Conservation (phyloP, 2,888 invertebrate species). For the Ptychoptera albimana region DNA sequence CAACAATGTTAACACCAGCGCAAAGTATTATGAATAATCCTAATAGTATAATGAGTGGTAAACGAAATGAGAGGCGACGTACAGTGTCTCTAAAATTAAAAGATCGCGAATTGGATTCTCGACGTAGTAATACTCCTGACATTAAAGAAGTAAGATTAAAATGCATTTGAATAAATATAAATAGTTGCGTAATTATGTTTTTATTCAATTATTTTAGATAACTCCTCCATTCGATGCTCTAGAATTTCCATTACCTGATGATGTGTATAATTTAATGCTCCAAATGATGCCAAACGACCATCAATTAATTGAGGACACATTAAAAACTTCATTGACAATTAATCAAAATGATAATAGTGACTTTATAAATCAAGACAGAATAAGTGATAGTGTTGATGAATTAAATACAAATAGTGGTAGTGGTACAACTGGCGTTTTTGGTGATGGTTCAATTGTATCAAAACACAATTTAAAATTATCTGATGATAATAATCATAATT, state of each 20-base stretch:
- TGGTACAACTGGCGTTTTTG: constrained; percentile 6
- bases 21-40: too few species aligned
- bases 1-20: too few species aligned
- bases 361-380: not conserved
- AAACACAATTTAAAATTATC: too few species aligned
- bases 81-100: constrained; percentile 24
- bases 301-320: constrained; percentile 18
- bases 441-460: not conserved
- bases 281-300: constrained; percentile 51
- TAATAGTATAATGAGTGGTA: not conserved
- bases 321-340: constrained; percentile 6
- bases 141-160: constrained; percentile 27
- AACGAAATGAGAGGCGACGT: constrained; percentile 21
- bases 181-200: not conserved
- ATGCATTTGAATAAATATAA: not conserved
- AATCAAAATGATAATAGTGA: not conserved
- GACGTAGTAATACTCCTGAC: constrained; percentile 36
- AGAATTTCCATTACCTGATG: constrained; percentile 56
- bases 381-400: constrained; percentile 9
- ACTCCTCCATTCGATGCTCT: constrained; percentile 61
- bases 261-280: constrained; percentile 50
- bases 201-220: constrained; percentile 31
- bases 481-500: constrained; percentile 4
- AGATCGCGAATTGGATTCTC: constrained; percentile 19
- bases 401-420: not conserved